phyloP scores from a whole-genome alignment of 1,140 invertebrate species.

The Eumaeus atala region DNA sequence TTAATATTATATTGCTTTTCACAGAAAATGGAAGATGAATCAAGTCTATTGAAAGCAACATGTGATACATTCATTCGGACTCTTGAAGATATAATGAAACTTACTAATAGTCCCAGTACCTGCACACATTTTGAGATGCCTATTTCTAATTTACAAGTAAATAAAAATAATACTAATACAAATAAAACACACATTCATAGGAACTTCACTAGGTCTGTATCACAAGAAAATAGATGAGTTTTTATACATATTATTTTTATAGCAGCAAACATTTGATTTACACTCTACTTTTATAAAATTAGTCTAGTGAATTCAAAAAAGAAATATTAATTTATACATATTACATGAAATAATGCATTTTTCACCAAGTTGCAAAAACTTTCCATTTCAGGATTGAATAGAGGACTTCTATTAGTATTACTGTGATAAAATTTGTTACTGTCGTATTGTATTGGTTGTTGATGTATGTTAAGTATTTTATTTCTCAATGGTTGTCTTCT shows the following conservation, averaged over 20 bases:
- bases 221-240: slow-evolving; percentile 65
- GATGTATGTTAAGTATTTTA: not conserved
- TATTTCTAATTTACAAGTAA: slow-evolving; percentile 37
- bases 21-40: slow-evolving; percentile 85
- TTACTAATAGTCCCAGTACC: slow-evolving; percentile 68
- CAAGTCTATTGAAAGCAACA: slow-evolving; percentile 82
- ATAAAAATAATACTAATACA: slow-evolving; percentile 38
- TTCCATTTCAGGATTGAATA: not conserved
- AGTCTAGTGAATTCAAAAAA: too few relatives aligned
- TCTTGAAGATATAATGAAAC: slow-evolving; percentile 85
- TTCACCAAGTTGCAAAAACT: not conserved
- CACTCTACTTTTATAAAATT: too few relatives aligned
- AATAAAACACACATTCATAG: slow-evolving; percentile 43
- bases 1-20: slow-evolving; percentile 33
- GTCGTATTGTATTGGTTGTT: not conserved
- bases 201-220: slow-evolving; percentile 50
- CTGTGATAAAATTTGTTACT: slow-evolving; percentile 10
- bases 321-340: too few relatives aligned
- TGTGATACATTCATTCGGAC: slow-evolving; percentile 90
- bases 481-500: not conserved
- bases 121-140: slow-evolving; percentile 46
- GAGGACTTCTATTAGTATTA: slow-evolving; percentile 1
- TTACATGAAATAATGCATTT: too few relatives aligned
- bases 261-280: too few relatives aligned
- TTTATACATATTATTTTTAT: not conserved